phyloP scores from a whole-genome alignment of 2,888 invertebrate species.

The Megalurothrips usitatus region DNA sequence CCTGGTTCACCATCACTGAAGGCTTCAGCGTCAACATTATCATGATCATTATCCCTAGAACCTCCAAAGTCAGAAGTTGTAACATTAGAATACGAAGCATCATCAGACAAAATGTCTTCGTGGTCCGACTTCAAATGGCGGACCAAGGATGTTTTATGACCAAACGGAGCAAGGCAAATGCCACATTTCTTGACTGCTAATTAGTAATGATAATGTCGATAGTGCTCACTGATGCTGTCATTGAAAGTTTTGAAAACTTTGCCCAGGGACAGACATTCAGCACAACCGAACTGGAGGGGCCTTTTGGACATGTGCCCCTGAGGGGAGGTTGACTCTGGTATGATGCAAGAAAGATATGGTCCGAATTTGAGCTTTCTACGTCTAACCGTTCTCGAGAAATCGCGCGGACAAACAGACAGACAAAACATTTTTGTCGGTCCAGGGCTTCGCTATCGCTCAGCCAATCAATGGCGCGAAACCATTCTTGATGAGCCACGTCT shows the following conservation, averaged over 20 bases:
- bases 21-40: neutral
- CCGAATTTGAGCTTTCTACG: too few relatives aligned
- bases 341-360: too few relatives aligned
- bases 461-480: too few relatives aligned
- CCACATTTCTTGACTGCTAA: neutral
- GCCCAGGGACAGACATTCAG: neutral
- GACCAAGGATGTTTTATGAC: neutral
- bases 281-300: neutral
- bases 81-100: too few relatives aligned
- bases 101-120: neutral
- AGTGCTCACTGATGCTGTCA: neutral
- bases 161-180: neutral
- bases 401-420: too few relatives aligned
- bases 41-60: neutral
- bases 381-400: too few relatives aligned
- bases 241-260: neutral
- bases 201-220: neutral
- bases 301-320: neutral
- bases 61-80: too few relatives aligned
- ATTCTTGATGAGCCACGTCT: too few relatives aligned
- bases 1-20: neutral
- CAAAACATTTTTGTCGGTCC: too few relatives aligned
- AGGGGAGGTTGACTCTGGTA: too few relatives aligned
- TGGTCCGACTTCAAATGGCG: neutral
- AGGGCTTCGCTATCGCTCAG: too few relatives aligned